Evolutionary conservation across 2,797 vertebrate species (phyloP), one percentile per base, ranked within the genome.

Genomic region (Myotis planiceps): DNA sequence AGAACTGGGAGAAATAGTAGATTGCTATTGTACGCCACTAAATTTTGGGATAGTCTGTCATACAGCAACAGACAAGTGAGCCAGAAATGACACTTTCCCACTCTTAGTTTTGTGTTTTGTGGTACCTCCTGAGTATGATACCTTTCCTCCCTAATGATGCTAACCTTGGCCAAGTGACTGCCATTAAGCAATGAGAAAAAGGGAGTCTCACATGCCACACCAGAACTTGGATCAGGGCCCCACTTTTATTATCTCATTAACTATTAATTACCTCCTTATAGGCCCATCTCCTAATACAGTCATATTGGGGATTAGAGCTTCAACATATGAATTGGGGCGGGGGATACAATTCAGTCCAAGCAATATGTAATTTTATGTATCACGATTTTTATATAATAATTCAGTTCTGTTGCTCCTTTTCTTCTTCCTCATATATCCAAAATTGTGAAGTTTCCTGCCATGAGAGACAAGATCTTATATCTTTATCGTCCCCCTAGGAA

Each of bases 331-430:
- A 37, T n/a, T 15, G 2, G 25, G 4, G 25, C 14, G 19, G 2
- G 16, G 10, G 5, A 2, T n/a, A 8, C 0, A 0, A 10, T 42
- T 27, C 32, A 47, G 1, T 14, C 21, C 13, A 49, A 47, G n/a
- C 7, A 25, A 15, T 0, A 10, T 14, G 39, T 16, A 9, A n/a
- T 19, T 21, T 23, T 18, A 18, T 0, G 1, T 5, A 21, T 65
- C 23, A 8, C 0, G n/a, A 15, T 21, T 74, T 51, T n/a, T 34
- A 65, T 18, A 2, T 32, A 34, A 13, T 27, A 42, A 55, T n/a
- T 21, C 15, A 25, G 51, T n/a, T 16, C 18, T 32, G 9, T 5
- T 27, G 29, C 18, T 42, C 21, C 14, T 29, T 37, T 66, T 8
- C 5, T 13, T 75, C 9, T 25, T 88, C 32, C 13, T 74, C 2